These are phyloP conservation scores for Sardinella longiceps DNA, from an alignment of 2,797 vertebrate species.

Conservation along the genomic window DNA sequence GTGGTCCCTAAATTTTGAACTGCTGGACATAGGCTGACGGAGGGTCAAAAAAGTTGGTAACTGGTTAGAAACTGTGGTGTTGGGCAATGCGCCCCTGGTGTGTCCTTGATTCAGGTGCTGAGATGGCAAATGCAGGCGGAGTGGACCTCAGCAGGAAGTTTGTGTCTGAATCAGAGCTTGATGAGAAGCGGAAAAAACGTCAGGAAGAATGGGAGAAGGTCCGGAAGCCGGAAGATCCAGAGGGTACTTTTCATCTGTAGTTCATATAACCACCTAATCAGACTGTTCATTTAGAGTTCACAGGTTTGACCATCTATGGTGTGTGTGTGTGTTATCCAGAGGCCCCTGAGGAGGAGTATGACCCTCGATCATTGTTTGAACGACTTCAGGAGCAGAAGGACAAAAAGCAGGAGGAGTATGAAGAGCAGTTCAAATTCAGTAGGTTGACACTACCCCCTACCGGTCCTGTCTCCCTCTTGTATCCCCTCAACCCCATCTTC, in stretches of 20 bases:
- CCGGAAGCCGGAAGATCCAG: slow-evolving; percentile 91
- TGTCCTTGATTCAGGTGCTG: slow-evolving; percentile 49
- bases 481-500: neutral
- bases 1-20: no score
- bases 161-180: slow-evolving; percentile 89
- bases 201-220: slow-evolving; percentile 99
- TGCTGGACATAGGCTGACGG: no score
- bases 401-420: slow-evolving; percentile 95
- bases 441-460: slow-evolving; percentile 60
- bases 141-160: slow-evolving; percentile 91
- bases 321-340: slow-evolving; percentile 67
- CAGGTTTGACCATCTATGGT: neutral
- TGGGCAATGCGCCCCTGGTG: no score
- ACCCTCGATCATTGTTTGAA: slow-evolving; percentile 89
- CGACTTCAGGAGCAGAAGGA: slow-evolving; percentile 95
- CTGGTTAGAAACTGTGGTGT: no score
- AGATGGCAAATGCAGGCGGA: slow-evolving; percentile 84
- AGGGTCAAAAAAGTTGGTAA: no score
- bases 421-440: slow-evolving; percentile 99
- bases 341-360: slow-evolving; percentile 92
- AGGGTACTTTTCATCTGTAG: slow-evolving; percentile 72
- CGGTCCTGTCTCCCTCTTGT: neutral
- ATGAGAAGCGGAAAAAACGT: slow-evolving; percentile 87
- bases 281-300: neutral
- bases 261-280: neutral